Evolutionary conservation across 37 sponge, comb jelly and placozoan genomes (phyloP).

Genomic region (Geodia barretti): DNA sequence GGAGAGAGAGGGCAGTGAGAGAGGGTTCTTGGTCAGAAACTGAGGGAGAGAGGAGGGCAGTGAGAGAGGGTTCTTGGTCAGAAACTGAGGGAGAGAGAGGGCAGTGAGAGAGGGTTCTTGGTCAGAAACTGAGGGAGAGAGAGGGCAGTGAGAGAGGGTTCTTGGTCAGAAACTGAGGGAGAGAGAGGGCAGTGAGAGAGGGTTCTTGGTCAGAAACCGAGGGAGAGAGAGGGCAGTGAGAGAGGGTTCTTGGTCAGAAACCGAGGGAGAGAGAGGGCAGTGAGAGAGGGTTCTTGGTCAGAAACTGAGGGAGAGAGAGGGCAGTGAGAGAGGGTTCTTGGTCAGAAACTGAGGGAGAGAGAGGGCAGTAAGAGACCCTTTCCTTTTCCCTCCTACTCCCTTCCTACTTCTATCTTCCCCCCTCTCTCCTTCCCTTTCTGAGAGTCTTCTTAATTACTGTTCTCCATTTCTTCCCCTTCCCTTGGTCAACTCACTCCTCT

Average conservation of each 20-base stretch:
- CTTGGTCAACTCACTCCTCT: conserved; percentile 85
- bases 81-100: too few species aligned
- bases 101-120: too few species aligned
- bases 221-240: too few species aligned
- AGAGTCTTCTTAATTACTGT: not conserved
- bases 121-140: conserved; percentile 90
- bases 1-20: too few species aligned
- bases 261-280: too few species aligned
- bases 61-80: conserved; percentile 95
- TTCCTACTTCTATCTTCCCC: not conserved
- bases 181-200: too few species aligned
- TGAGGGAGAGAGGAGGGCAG: too few species aligned
- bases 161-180: conserved; percentile 93
- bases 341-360: conserved; percentile 90
- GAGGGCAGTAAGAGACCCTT: not conserved
- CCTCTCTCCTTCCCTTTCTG: not conserved
- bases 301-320: too few species aligned
- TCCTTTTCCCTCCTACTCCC: not conserved
- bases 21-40: conserved; percentile 93
- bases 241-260: too few species aligned
- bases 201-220: too few species aligned
- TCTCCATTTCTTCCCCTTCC: not conserved
- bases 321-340: too few species aligned
- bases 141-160: too few species aligned
- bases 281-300: conserved; percentile 95